Evolutionary conservation across 2,888 invertebrate species (phyloP).

Genomic region (Ernsta delagoae): DNA sequence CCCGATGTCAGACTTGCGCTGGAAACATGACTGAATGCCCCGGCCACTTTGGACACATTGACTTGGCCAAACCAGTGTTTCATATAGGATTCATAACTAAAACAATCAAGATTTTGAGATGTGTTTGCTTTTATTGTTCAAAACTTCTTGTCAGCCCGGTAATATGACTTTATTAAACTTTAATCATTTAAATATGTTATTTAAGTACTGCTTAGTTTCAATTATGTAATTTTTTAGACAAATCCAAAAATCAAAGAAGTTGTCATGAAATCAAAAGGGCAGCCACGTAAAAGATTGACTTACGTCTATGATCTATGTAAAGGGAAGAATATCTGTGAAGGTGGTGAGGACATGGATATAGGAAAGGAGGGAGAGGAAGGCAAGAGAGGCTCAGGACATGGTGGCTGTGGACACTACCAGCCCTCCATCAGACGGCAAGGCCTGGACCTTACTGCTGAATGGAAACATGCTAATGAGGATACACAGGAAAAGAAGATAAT

Average conservation of each 20-base stretch:
- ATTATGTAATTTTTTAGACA: constrained; percentile 79
- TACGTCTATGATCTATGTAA: constrained; percentile 99
- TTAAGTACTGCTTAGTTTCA: too few species aligned
- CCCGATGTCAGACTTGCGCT: constrained; percentile 98
- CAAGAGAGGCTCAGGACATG: constrained; percentile 88
- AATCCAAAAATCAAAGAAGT: constrained; percentile 97
- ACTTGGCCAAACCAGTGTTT: constrained; percentile 98
- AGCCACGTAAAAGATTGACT: constrained; percentile 96
- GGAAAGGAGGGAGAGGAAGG: constrained; percentile 90
- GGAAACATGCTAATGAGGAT: constrained; percentile 99
- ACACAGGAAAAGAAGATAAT: constrained; percentile 98
- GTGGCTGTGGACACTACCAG: constrained; percentile 99
- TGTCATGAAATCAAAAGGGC: constrained; percentile 97
- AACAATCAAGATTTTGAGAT: constrained; percentile 98
- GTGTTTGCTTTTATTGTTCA: constrained; percentile 99
- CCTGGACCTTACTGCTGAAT: constrained; percentile 97
- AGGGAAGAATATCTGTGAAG: constrained; percentile 98
- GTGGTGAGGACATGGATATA: constrained; percentile 98
- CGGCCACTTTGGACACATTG: constrained; percentile 99
- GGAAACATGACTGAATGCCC: constrained; percentile 99
- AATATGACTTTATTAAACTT: constrained; percentile 70
- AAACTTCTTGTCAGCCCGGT: constrained; percentile 97
- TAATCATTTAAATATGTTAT: too few species aligned
- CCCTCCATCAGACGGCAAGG: constrained; percentile 96
- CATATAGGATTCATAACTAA: constrained; percentile 99